These are phyloP conservation scores for Tillus elongatus DNA, from an alignment of 2,888 invertebrate genomes.

Conservation along the genomic window DNA sequence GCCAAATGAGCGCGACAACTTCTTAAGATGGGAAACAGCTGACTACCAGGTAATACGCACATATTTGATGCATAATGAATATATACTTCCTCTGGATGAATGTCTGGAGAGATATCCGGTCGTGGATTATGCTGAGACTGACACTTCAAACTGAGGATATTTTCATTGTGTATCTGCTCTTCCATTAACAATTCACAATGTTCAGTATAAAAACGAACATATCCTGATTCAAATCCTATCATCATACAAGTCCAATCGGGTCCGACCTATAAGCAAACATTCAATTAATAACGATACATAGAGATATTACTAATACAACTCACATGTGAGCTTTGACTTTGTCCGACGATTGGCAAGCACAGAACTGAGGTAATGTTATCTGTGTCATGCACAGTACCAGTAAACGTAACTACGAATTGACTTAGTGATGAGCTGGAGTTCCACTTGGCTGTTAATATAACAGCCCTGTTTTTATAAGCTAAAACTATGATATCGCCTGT, in stretches of 20 bases:
- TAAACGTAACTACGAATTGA: conserved; percentile 50
- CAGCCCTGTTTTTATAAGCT: conserved; percentile 55
- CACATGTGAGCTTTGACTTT: conserved; percentile 36
- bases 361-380: conserved; percentile 45
- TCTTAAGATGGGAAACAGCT: conserved; percentile 69
- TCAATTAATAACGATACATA: neutral
- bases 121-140: conserved; percentile 53
- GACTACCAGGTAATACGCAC: conserved; percentile 67
- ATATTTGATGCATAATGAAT: conserved; percentile 63
- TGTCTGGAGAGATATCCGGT: conserved; percentile 36
- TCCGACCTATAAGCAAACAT: conserved; percentile 46
- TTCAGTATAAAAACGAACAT: conserved; percentile 82
- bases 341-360: conserved; percentile 44
- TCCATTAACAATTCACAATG: conserved; percentile 70
- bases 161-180: conserved; percentile 77
- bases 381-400: conserved; percentile 46
- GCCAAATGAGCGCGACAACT: conserved; percentile 71
- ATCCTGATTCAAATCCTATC: conserved; percentile 78
- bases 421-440: conserved; percentile 44
- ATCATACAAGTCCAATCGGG: conserved; percentile 92
- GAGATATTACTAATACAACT: too few relatives aligned
- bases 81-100: conserved; percentile 59
- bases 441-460: conserved; percentile 61
- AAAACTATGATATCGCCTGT: conserved; percentile 62
- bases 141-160: conserved; percentile 70